Evolutionary conservation across 2,888 invertebrate species (phyloP), one percentile per base, ranked within the genome.

Genomic region (Argyresthia goedartella): DNA sequence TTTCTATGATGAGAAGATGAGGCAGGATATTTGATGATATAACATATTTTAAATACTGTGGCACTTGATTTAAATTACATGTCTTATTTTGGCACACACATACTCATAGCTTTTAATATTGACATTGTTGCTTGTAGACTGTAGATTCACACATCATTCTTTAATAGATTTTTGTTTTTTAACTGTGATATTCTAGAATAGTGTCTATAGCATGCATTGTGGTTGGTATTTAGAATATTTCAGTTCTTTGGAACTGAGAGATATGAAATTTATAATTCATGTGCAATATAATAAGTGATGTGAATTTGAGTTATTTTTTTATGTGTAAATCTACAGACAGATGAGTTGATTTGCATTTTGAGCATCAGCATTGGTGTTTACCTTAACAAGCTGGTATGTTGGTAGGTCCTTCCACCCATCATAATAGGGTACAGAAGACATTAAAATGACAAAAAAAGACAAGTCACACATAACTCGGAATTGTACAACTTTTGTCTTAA

Each of bases 381-480:
- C 89, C 89, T 89, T 89, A 82, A 89, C 84, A 85, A 89, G 89
- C 88, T 88, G 89, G 86, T 89, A 89, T 82, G 89, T 88, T 81
- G 89, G 89, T 86, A 89, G 89, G 82, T 89, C 89, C 89, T 89
- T 88, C 85, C 88, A 82, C 75, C 79, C 82, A 81, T 81, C 80
- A 82, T 77, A 71, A 74, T 75, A 82, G 71, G 81, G 81, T 80
- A 79, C 69, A 86, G 82, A 77, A 78, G 82, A 85, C 81, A 81
- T 82, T 84, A 82, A 84, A 72, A 80, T 70, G 74, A 79, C 73
- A 81, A 85, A 85, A n/a, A 77, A 81, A 86, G 75, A 80, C 81
- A 82, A 78, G 81, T 87, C 85, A 86, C 82, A 86, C 75, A 73
- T 73, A 85, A 39, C 25, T 25, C 25, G 25, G 25, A 25, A 25